phyloP scores from a whole-genome alignment of 2,113 vertebrate species.

The Oreochromis niloticus region DNA sequence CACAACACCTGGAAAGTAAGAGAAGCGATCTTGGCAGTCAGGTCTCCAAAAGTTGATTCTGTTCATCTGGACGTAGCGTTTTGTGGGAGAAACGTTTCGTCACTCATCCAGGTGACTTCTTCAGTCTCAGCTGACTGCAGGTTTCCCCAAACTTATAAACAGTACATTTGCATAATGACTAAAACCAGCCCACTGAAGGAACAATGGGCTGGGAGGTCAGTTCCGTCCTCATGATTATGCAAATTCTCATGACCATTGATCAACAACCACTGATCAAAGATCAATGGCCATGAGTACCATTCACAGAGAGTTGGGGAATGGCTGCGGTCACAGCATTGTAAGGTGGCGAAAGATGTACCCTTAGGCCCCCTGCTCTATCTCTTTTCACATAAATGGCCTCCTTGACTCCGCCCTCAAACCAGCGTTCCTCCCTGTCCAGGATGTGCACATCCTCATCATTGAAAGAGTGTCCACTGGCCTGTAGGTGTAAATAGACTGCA shows the following conservation, averaged over 20 bases:
- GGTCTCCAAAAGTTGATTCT: neutral
- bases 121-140: neutral
- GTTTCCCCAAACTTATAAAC: neutral
- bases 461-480: no score
- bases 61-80: neutral
- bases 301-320: no score
- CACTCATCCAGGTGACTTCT: rapidly evolving
- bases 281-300: no score
- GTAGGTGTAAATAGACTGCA: no score
- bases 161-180: neutral
- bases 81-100: neutral
- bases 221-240: neutral
- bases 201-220: neutral
- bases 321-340: no score
- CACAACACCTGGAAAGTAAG: neutral
- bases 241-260: neutral
- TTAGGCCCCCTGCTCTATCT: no score
- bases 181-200: neutral
- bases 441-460: no score
- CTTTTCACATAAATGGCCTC: no score
- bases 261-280: neutral
- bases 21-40: neutral
- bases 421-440: no score
- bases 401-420: no score
- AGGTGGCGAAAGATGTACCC: no score